These are phyloP conservation scores for Tragelaphus buxtoni DNA, from an alignment of 2,113 vertebrate genomes.

Conservation along the genomic window DNA sequence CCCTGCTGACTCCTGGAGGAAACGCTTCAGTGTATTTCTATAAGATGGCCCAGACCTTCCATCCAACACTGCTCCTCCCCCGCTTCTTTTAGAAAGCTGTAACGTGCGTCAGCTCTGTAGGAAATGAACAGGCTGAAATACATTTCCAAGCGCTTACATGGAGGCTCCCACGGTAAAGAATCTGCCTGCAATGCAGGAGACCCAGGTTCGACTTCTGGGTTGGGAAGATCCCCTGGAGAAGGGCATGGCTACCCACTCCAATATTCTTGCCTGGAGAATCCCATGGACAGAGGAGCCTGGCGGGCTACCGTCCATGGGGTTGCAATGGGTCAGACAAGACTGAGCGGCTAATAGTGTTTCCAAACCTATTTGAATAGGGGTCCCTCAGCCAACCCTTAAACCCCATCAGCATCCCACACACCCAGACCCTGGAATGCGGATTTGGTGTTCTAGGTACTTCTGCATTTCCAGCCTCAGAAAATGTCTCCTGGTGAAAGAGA, in stretches of 20 bases:
- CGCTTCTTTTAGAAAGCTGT: fast-evolving
- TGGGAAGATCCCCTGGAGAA: neutral
- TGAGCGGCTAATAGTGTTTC: neutral
- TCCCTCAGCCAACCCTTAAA: neutral
- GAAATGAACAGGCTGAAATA: neutral
- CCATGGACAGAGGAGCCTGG: neutral
- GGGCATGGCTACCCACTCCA: neutral
- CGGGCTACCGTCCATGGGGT: fast-evolving
- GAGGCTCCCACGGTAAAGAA: neutral
- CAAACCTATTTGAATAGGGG: fast-evolving
- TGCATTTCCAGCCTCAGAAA: neutral
- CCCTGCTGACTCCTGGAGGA: no score
- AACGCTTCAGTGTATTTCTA: neutral
- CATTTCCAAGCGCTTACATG: neutral
- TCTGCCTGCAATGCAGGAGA: neutral
- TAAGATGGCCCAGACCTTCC: neutral
- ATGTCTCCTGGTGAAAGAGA: neutral
- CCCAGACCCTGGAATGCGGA: fast-evolving
- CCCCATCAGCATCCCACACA: fast-evolving
- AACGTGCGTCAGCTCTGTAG: fast-evolving
- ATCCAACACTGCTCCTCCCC: neutral
- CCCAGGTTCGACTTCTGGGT: neutral
- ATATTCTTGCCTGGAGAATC: neutral
- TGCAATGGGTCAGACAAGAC: neutral
- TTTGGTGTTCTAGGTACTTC: no score